phyloP scores from a whole-genome alignment of 1,140 invertebrate species.

The Rhyacophila brunnea region DNA sequence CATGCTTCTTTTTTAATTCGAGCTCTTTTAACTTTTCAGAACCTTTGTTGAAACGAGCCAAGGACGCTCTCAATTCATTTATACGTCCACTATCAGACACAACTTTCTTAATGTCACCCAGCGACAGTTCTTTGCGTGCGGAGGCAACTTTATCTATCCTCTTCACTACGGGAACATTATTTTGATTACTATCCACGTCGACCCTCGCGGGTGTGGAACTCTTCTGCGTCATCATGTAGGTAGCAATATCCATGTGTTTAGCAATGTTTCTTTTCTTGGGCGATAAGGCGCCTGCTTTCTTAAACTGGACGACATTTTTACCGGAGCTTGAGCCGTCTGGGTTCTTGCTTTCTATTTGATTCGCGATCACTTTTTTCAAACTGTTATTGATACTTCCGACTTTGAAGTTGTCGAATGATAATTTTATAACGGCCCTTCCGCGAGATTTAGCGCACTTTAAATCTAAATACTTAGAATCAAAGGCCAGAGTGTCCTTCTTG shows the following conservation, averaged over 20 bases:
- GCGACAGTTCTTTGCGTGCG: slow-evolving; percentile 56
- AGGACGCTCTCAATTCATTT: slow-evolving; percentile 63
- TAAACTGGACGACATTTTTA: slow-evolving; percentile 45
- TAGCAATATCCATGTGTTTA: slow-evolving; percentile 7
- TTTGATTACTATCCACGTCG: slow-evolving; percentile 38
- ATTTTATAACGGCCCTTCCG: slow-evolving; percentile 44
- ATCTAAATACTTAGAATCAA: slow-evolving; percentile 24
- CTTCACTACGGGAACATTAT: slow-evolving; percentile 41
- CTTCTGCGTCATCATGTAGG: slow-evolving; percentile 11
- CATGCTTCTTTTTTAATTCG: slow-evolving; percentile 34
- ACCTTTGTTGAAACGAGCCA: slow-evolving; percentile 58
- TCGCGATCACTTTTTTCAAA: neutral
- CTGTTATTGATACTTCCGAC: neutral
- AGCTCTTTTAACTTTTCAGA: slow-evolving; percentile 51
- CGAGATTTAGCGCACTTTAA: slow-evolving; percentile 40
- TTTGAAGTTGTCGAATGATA: slow-evolving; percentile 32
- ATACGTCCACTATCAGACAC: slow-evolving; percentile 63
- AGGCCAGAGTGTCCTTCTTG: slow-evolving; percentile 24
- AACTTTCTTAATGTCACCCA: slow-evolving; percentile 66
- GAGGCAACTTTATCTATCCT: slow-evolving; percentile 29
- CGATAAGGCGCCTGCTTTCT: slow-evolving; percentile 44
- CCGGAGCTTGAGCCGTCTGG: neutral
- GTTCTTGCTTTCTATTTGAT: slow-evolving; percentile 3
- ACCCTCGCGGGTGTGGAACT: neutral
- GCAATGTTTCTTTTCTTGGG: slow-evolving; percentile 40